These are phyloP conservation scores for Leptopilina drosophilae DNA, from an alignment of 2,888 invertebrate genomes.

Conservation along the genomic window DNA sequence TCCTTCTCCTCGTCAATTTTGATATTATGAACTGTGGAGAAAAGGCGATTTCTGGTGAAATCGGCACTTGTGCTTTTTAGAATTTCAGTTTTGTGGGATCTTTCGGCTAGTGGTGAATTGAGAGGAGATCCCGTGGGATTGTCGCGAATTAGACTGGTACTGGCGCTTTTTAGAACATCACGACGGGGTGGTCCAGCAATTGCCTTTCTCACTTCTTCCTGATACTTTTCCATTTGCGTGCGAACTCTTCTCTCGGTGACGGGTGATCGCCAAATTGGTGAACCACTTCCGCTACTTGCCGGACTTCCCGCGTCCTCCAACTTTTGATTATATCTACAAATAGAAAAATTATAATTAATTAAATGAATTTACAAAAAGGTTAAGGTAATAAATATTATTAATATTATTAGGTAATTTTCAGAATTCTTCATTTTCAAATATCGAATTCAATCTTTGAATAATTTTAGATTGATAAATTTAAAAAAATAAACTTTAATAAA, in stretches of 20 bases:
- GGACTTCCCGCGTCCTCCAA: slow-evolving; percentile 58
- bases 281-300: slow-evolving; percentile 81
- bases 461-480: too few relatives aligned
- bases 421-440: too few relatives aligned
- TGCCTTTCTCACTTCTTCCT: slow-evolving; percentile 76
- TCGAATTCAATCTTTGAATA: too few relatives aligned
- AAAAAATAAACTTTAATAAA: too few relatives aligned
- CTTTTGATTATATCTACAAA: slow-evolving; percentile 77
- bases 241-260: slow-evolving; percentile 80
- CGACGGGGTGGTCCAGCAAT: slow-evolving; percentile 48
- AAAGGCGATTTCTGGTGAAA: slow-evolving; percentile 34
- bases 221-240: slow-evolving; percentile 78
- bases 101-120: slow-evolving; percentile 56
- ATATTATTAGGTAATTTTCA: too few relatives aligned
- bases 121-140: slow-evolving; percentile 67
- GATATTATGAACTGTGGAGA: slow-evolving; percentile 23
- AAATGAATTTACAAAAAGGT: too few relatives aligned
- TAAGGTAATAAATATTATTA: too few relatives aligned
- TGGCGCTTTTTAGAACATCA: slow-evolving; percentile 80
- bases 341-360: too few relatives aligned
- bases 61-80: slow-evolving; percentile 48
- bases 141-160: slow-evolving; percentile 78
- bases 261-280: slow-evolving; percentile 83
- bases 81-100: slow-evolving; percentile 40
- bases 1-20: slow-evolving; percentile 2